Evolutionary conservation across 1,140 invertebrate genomes (phyloP).

Genomic region (Eurosta solidaginis): DNA sequence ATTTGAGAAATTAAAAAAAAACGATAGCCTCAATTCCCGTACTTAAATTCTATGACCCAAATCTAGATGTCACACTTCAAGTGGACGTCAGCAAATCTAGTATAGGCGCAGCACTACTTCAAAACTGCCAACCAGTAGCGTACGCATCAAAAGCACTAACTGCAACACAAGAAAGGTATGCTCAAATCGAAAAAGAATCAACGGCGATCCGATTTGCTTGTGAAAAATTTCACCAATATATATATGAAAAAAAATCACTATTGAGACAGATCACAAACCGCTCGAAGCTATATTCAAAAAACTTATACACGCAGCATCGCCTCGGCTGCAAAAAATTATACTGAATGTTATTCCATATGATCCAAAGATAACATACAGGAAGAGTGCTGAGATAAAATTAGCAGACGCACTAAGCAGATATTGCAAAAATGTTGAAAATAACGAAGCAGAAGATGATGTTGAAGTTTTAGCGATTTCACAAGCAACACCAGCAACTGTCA

Average conservation of each 20-base stretch:
- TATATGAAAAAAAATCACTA: conserved; percentile 40
- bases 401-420: neutral
- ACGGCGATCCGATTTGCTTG: conserved; percentile 49
- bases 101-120: conserved; percentile 44
- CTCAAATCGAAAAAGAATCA: conserved; percentile 57
- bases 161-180: conserved; percentile 46
- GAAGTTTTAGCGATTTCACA: too few relatives aligned
- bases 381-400: neutral
- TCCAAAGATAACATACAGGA: neutral
- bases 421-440: too few relatives aligned
- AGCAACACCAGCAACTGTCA: too few relatives aligned
- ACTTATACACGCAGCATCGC: neutral
- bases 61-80: too few relatives aligned
- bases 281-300: conserved; percentile 60
- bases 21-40: conserved; percentile 40
- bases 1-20: conserved; percentile 56
- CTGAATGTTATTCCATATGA: neutral
- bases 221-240: conserved; percentile 45
- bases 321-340: neutral
- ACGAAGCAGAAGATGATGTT: too few relatives aligned
- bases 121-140: conserved; percentile 41
- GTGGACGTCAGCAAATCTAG: conserved; percentile 31
- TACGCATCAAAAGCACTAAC: conserved; percentile 51
- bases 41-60: conserved; percentile 42
- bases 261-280: conserved; percentile 61